A percentile compares a stretch with the other conserved stretches of the same genome.
These are phyloP conservation scores for Gasteruption jaculator DNA, from an alignment of 2,888 invertebrate genomes.

Conservation along the genomic window DNA sequence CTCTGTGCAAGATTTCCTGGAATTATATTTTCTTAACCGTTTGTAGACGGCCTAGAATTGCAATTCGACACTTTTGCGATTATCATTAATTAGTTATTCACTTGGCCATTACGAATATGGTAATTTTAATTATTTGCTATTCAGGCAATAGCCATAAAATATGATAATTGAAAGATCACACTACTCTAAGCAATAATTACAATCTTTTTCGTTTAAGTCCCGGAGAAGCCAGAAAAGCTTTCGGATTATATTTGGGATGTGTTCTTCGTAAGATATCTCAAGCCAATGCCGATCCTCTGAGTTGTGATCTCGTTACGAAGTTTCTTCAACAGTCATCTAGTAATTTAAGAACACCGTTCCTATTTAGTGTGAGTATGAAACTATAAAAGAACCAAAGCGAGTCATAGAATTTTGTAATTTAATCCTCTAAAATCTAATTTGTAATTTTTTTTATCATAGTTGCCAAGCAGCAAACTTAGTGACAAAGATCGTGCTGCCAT, in stretches of 20 bases:
- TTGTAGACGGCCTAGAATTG: no score
- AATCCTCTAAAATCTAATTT: not conserved
- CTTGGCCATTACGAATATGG: not conserved
- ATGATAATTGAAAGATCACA: not conserved
- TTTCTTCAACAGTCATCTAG: slow-evolving; percentile 72
- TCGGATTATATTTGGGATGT: slow-evolving; percentile 72
- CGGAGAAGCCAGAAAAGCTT: slow-evolving; percentile 70
- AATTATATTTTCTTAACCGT: no score
- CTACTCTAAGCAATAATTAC: no score
- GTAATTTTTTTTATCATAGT: slow-evolving; percentile 49
- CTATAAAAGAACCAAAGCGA: slow-evolving; percentile 1
- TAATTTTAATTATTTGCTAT: slow-evolving; percentile 13
- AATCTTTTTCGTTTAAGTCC: slow-evolving; percentile 33
- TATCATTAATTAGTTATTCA: no score
- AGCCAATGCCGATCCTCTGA: slow-evolving; percentile 48
- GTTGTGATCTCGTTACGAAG: slow-evolving; percentile 65
- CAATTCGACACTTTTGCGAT: no score
- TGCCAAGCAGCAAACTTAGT: slow-evolving; percentile 67
- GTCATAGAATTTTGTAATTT: not conserved
- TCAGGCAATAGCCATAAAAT: slow-evolving; percentile 25
- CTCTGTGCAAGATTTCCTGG: no score
- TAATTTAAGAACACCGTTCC: slow-evolving; percentile 67
- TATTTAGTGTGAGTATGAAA: slow-evolving; percentile 54
- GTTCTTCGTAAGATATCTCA: slow-evolving; percentile 66
- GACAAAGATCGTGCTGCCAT: slow-evolving; percentile 80